A percentile compares a stretch with the other conserved stretches of the same genome.
These are phyloP conservation scores for Ophiothrix spiculata DNA, from an alignment of 35 echinoderm and acorn worm species.

Conservation along the genomic window DNA sequence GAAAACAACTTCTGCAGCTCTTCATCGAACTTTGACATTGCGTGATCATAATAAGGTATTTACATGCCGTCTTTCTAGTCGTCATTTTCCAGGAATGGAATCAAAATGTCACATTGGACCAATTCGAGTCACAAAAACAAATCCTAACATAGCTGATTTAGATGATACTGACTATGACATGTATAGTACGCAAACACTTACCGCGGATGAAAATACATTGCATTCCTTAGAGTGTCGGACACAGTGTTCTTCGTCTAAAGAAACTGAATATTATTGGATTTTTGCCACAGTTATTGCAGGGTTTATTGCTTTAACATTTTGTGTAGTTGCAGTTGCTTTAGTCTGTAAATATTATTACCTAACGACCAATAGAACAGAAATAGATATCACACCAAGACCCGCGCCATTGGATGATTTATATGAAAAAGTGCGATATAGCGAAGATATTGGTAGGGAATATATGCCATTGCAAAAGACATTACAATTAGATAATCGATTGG, in stretches of 20 bases:
- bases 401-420: background rate
- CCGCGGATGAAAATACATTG: background rate
- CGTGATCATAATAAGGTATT: background rate
- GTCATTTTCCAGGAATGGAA: background rate
- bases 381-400: background rate
- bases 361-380: background rate
- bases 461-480: constrained; percentile 2
- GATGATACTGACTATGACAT: background rate
- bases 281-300: background rate
- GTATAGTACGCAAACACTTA: background rate
- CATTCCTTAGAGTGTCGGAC: background rate
- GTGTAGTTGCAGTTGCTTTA: background rate
- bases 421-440: background rate
- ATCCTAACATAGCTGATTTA: background rate
- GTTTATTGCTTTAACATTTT: background rate
- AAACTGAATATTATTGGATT: background rate
- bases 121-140: background rate
- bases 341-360: background rate
- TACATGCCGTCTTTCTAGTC: background rate
- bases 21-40: background rate
- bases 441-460: background rate
- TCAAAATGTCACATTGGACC: background rate
- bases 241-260: background rate
- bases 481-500: no score
- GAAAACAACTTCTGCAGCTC: background rate